phyloP scores from a whole-genome alignment of 2,797 vertebrate genomes.

The Catharus ustulatus region DNA sequence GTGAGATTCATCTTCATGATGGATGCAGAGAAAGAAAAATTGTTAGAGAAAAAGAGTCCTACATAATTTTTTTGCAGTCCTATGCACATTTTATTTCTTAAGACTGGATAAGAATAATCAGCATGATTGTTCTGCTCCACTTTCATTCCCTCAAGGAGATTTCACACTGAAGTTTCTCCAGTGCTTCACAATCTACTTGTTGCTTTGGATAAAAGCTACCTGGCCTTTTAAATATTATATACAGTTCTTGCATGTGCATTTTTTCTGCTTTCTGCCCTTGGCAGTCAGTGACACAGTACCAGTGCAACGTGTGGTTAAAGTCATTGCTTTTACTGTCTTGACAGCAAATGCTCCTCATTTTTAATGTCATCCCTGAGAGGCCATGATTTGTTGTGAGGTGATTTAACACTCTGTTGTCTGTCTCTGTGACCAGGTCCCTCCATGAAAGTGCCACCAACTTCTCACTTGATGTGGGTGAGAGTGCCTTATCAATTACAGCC shows the following conservation, averaged over 20 bases:
- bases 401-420: background rate
- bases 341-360: background rate
- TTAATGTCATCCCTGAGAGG: background rate
- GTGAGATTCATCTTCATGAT: background rate
- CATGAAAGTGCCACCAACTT: background rate
- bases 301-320: fast-evolving
- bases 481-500: background rate
- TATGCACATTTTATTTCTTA: too few relatives aligned
- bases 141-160: background rate
- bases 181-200: background rate
- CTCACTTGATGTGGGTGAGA: background rate
- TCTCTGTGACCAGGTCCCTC: background rate
- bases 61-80: background rate
- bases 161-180: background rate
- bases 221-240: fast-evolving
- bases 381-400: background rate
- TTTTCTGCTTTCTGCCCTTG: background rate
- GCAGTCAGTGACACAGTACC: too few relatives aligned
- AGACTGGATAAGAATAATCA: background rate
- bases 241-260: fast-evolving
- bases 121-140: fast-evolving
- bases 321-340: background rate
- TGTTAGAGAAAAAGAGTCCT: background rate
- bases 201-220: background rate
- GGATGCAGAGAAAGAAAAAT: background rate